Base-by-base conservation (phyloP, 1,140 invertebrate species). In the Bicyclus anynana region DNA sequence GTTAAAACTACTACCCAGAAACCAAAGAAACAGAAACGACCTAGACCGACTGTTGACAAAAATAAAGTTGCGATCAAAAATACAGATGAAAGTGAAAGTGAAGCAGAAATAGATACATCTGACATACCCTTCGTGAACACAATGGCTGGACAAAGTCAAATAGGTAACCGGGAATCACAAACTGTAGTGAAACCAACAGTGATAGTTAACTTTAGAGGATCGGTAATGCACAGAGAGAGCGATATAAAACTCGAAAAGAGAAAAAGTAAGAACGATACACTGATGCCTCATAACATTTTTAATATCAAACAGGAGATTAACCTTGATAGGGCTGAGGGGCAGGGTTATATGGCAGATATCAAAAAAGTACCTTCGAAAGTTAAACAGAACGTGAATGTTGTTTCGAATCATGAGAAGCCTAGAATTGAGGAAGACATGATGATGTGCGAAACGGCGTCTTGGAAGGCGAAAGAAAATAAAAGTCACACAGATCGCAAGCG, bases 291-390 rank as follows among this genome's bases (percentile, higher is more conserved):
- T 20, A 89, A 83, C 52, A 64, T 89, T 48, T 89, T 89, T 53
- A 80, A 89, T 59, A 89, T 89, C 12, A 87, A 84, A 44, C 86
- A 89, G 69, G 84, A 87, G 55, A 71, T 89, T 12, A 87, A 86
- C 52, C 42, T 89, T 12, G 81, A 87, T 21, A 76, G 68, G 40
- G 59, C 65, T 5, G 55, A 62, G 27, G 47, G 50, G 1, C 44
- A 46, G 38, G 71, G 62, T 58, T 77, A 33, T 65, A 68, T 54
- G 65, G 82, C 49, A 23, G 78, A 77, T 59, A 67, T 50, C 21
- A 59, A 63, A 14, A 26, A 62, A 44, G 21, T 60, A 7, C 38
- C 47, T 5, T 42, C 49, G 5, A 60, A 58, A 35, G 50, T 75
- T 2, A 66, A 61, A 26, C 71, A 76, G 46, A 52, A 66, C 20